Evolutionary conservation across 2,888 invertebrate species (phyloP), one percentile per base, ranked within the genome.

Genomic region (Junonia oenone): DNA sequence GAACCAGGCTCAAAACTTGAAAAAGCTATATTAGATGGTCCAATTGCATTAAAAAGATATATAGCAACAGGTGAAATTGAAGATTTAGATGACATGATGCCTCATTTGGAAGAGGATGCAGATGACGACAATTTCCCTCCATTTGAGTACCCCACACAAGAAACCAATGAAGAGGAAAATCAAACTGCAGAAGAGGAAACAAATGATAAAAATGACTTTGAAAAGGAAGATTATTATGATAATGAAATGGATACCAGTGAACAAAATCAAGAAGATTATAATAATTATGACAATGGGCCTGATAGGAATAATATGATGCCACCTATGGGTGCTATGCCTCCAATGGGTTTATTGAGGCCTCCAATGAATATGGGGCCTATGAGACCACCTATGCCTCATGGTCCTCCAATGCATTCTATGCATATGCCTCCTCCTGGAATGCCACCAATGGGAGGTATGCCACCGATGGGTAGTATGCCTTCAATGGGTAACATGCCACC

Each of bases 21-120:
- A 68, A 92, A 93, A 63, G 95, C 94, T 6, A 95, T 96, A 63
- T 89, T 93, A 13, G 95, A 95, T 68, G 96, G 96, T 5, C 93
- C 94, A 11, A 92, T 95, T 50, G 94, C 95, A 38, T 87, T 97
- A 15, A 95, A 95, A 72, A 94, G 93, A 71, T 94, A 93, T 66
- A 94, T 96, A 29, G 93, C 94, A 65, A 93, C 95, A 0, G 96
- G 96, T 9, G 95, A 95, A 78, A 92, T 97, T 62, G 95, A 95
- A 72, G 95, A 96, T 71, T 76, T 96, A 31, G 92, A 93, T 55
- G 96, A 96, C 75, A 93, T 95, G 2, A 93, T 95, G 81, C 94
- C 95, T 2, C 92, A 93, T 61, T 82, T 92, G 49, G 94, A 94
- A 61, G 93, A 92, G 38, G 90, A 92, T 77, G 92, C 92, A 27